These are phyloP conservation scores for Chelonia mydas DNA, from an alignment of 2,797 vertebrate species.

Conservation along the genomic window DNA sequence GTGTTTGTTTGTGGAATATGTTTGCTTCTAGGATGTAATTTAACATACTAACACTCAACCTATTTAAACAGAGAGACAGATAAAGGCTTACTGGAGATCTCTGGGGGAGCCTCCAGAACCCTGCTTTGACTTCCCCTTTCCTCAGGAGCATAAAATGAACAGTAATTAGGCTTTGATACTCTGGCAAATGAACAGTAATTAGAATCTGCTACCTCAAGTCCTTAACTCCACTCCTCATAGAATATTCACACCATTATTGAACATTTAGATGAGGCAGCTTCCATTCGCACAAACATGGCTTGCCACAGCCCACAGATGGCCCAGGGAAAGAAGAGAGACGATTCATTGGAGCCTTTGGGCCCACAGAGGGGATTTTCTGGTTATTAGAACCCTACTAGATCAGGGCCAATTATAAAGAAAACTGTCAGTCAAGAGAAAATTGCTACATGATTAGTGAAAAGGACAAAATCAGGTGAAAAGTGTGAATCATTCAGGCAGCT, in stretches of 20 bases:
- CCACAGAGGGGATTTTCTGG: conserved; percentile 99
- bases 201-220: conserved; percentile 95
- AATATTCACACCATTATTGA: conserved; percentile 99
- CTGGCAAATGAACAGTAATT: conserved; percentile 99
- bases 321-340: conserved; percentile 88
- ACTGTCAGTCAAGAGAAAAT: conserved; percentile 99
- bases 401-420: conserved; percentile 99
- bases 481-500: conserved; percentile 99
- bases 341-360: conserved; percentile 95
- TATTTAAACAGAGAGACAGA: conserved; percentile 91
- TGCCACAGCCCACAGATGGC: conserved; percentile 87
- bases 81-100: conserved; percentile 94
- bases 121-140: conserved; percentile 94
- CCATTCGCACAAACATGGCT: conserved; percentile 90
- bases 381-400: conserved; percentile 99
- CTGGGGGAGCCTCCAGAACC: conserved; percentile 94
- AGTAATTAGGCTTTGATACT: conserved; percentile 99
- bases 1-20: conserved; percentile 98
- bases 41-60: conserved; percentile 90
- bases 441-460: conserved; percentile 99
- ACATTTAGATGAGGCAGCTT: conserved; percentile 93
- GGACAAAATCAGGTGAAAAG: conserved; percentile 99
- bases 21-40: conserved; percentile 91
- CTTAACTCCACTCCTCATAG: conserved; percentile 95
- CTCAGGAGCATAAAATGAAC: conserved; percentile 98